Conservation (phyloP, 1,140 invertebrate genomes). For the Polyergus mexicanus region DNA sequence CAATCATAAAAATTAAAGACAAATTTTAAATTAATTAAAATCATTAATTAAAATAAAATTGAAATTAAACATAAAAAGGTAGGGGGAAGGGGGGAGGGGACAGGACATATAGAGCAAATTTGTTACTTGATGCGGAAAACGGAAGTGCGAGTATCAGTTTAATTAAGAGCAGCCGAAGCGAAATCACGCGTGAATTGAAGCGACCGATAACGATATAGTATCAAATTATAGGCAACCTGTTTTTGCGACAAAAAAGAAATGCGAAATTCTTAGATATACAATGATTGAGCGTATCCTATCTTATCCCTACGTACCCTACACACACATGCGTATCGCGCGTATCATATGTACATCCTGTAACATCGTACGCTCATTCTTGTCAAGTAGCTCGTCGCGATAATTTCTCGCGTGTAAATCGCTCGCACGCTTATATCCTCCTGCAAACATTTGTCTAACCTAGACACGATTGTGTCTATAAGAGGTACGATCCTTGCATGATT, state of each 20-base stretch:
- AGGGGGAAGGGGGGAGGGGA: too few relatives aligned
- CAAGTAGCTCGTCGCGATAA: slow-evolving; percentile 14
- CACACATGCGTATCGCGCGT: background rate
- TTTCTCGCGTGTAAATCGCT: background rate
- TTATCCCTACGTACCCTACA: background rate
- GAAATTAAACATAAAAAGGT: too few relatives aligned
- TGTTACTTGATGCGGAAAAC: background rate
- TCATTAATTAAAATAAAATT: too few relatives aligned
- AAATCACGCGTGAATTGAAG: slow-evolving; percentile 5
- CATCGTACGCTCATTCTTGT: background rate
- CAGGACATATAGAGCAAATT: too few relatives aligned
- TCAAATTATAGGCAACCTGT: slow-evolving; percentile 4
- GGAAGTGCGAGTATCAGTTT: background rate
- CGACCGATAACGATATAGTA: background rate
- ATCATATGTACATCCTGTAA: slow-evolving; percentile 41
- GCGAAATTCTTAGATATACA: slow-evolving; percentile 25
- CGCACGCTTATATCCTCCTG: background rate
- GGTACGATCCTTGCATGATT: background rate
- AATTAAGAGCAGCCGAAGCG: background rate
- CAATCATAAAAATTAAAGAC: too few relatives aligned
- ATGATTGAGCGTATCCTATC: slow-evolving; percentile 4
- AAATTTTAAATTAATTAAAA: too few relatives aligned
- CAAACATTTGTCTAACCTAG: slow-evolving; percentile 27
- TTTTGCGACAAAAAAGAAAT: slow-evolving; percentile 1
- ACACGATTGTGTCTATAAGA: background rate